Evolutionary conservation across 2,888 invertebrate species (phyloP).

Genomic region (Mechanitis mazaeus): DNA sequence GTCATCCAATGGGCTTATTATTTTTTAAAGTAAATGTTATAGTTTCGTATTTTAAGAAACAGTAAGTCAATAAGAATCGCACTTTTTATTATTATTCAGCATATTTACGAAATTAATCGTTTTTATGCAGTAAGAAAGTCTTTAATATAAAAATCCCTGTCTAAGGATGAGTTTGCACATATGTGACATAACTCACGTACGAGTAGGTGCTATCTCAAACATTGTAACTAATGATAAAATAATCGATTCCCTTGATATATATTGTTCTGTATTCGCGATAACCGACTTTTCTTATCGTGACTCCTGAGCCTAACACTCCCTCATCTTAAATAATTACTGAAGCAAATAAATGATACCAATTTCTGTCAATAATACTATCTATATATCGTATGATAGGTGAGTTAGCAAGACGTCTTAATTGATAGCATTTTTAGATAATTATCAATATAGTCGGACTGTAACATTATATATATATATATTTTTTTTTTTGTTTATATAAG

Average conservation of each 20-base stretch:
- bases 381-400: too few relatives aligned
- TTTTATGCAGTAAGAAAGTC: not conserved
- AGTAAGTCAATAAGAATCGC: too few relatives aligned
- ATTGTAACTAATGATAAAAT: slow-evolving; percentile 33
- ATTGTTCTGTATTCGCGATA: slow-evolving; percentile 22
- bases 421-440: too few relatives aligned
- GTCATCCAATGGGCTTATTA: too few relatives aligned
- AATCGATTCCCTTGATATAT: slow-evolving; percentile 23
- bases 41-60: too few relatives aligned
- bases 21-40: too few relatives aligned
- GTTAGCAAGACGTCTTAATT: too few relatives aligned
- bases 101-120: too few relatives aligned
- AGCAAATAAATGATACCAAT: not conserved
- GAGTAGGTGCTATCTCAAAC: slow-evolving; percentile 38
- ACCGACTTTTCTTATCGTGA: slow-evolving; percentile 28
- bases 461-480: not conserved
- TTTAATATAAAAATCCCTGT: not conserved
- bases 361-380: too few relatives aligned
- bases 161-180: slow-evolving; percentile 2
- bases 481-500: too few relatives aligned
- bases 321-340: slow-evolving; percentile 12
- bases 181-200: slow-evolving; percentile 55
- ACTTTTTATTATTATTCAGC: too few relatives aligned
- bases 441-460: too few relatives aligned
- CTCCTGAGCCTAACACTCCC: slow-evolving; percentile 16